Evolutionary conservation across 2,113 vertebrate species (phyloP), one percentile per base, ranked within the genome.

Genomic region (Montifringilla adamsi): DNA sequence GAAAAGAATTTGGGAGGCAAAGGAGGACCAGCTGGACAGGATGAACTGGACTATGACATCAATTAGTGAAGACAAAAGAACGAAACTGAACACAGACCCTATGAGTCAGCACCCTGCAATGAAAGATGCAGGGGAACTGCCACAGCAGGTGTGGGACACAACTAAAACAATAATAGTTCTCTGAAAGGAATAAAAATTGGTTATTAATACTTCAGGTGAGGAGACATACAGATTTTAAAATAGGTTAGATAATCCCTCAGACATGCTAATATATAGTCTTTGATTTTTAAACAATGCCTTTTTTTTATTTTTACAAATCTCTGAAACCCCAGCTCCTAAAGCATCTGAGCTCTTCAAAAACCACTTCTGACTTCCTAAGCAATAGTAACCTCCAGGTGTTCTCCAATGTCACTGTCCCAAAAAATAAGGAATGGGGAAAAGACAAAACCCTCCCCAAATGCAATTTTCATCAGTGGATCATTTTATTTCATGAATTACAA

Each of bases 211-310:
- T 55, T 23, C 21, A 56, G 8, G 18, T 33, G 16, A 33, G 35
- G 20, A 79, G 13, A 66, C 3, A 56, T 6, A 52, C 2, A 49
- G 31, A 56, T 23, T 59, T 64, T 64, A 68, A 39, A 75, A 50
- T 6, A 72, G 18, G 13, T 24, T 18, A 75, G 1, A 31, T 47
- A 91, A 68, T 41, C 58, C n/a, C 39, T 60, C n/a, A 78, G 11
- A 84, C 39, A 39, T 1, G 0, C 8, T 31, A 67, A 46, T 23
- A 76, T 3, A 41, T 0, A 23, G 4, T 9, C 31, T 72, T 33
- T 23, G 59, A 28, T 69, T 84, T 82, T 39, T 43, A 69, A 76
- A 24, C 11, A 41, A 9, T 23, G 27, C 4, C 1, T 13, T 22
- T 49, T 49, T 47, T 53, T 47, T 3, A 6, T 7, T 33, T 11